A percentile compares a stretch with the other conserved stretches of the same genome.
Evolutionary conservation across 92 coral and sea anemone species (phyloP).

Genomic region (Phenganax stokvisi): DNA sequence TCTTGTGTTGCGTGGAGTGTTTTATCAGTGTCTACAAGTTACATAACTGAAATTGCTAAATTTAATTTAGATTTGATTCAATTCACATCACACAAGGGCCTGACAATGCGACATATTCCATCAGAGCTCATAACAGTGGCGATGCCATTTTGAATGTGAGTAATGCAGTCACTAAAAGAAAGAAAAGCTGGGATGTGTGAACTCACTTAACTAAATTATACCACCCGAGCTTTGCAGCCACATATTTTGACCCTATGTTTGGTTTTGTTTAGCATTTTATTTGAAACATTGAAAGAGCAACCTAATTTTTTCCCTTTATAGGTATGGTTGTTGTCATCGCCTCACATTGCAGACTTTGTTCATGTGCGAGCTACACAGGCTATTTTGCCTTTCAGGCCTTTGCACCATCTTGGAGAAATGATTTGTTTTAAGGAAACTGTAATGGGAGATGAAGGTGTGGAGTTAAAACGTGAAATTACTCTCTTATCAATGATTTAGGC

Average conservation of each 20-base stretch:
- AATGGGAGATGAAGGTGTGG: constrained; percentile 78
- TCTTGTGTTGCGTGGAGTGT: too few species aligned
- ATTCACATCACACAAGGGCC: constrained; percentile 90
- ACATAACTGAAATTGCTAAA: background rate
- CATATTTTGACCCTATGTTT: too few species aligned
- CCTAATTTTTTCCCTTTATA: constrained; percentile 2
- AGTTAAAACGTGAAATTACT: background rate
- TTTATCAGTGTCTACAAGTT: background rate
- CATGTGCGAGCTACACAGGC: constrained; percentile 78
- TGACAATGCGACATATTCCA: constrained; percentile 87
- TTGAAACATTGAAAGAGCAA: background rate
- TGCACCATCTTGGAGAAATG: constrained; percentile 68
- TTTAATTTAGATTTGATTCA: constrained; percentile 68
- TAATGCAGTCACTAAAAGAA: background rate
- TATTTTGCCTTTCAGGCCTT: constrained; percentile 65
- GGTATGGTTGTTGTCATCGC: constrained; percentile 92
- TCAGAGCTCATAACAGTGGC: constrained; percentile 80
- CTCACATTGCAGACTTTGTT: constrained; percentile 77
- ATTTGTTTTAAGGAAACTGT: constrained; percentile 70
- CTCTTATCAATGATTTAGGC: background rate
- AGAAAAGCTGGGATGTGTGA: background rate
- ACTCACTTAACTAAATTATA: background rate
- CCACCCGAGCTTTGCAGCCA: too few species aligned
- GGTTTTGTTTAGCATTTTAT: background rate
- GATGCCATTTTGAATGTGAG: constrained; percentile 85